These are phyloP conservation scores for Kradibia gibbosae DNA, from an alignment of 1,140 invertebrate genomes.

Conservation along the genomic window DNA sequence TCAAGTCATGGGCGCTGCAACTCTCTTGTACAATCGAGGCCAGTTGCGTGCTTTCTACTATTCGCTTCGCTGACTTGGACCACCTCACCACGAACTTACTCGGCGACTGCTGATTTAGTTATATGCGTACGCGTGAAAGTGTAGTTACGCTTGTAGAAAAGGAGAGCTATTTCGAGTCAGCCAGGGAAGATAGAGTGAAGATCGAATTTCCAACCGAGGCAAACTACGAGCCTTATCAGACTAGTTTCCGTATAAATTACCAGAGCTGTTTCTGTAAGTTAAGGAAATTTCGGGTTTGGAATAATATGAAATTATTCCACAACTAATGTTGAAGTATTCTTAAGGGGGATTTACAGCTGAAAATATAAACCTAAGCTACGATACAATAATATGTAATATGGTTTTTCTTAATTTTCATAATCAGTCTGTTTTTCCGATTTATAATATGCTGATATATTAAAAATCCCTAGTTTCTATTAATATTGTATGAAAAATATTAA, in stretches of 20 bases:
- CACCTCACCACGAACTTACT: slow-evolving; percentile 48
- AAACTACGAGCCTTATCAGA: background rate
- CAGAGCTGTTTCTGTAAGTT: background rate
- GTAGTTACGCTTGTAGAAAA: background rate
- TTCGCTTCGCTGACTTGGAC: slow-evolving; percentile 50
- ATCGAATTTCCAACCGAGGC: slow-evolving; percentile 21
- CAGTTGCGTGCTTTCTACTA: slow-evolving; percentile 15
- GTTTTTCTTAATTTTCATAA: background rate
- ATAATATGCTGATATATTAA: too few relatives aligned
- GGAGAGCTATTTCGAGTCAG: background rate
- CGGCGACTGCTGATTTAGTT: slow-evolving; percentile 40
- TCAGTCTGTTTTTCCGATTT: too few relatives aligned
- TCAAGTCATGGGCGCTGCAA: slow-evolving; percentile 45
- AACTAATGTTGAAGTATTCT: background rate
- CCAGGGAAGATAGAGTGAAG: background rate
- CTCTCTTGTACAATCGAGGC: slow-evolving; percentile 43
- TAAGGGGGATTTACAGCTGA: too few relatives aligned
- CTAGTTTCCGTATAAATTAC: background rate
- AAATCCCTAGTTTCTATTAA: too few relatives aligned
- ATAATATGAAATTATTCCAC: background rate
- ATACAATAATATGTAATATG: too few relatives aligned
- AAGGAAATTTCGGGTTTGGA: background rate
- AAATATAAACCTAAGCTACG: too few relatives aligned
- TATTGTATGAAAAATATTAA: too few relatives aligned
- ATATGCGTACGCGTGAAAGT: slow-evolving; percentile 10